phyloP scores from a whole-genome alignment of 2,113 vertebrate genomes.

The Guaruba guarouba region DNA sequence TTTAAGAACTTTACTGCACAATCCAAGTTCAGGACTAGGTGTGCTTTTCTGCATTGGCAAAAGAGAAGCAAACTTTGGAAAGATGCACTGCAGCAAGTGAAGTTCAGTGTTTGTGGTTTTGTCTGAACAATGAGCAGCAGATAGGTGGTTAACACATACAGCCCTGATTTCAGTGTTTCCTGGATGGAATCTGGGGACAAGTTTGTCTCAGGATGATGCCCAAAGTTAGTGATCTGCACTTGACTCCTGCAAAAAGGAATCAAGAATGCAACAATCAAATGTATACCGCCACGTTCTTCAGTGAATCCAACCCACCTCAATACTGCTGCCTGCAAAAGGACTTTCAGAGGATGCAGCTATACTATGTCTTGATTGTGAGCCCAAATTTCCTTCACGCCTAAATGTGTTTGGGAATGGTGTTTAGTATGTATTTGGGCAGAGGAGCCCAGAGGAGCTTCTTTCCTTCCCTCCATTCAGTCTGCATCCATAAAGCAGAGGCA shows the following conservation, averaged over 20 bases:
- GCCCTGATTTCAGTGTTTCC: neutral
- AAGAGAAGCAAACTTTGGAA: neutral
- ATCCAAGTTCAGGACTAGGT: neutral
- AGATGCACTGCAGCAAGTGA: neutral
- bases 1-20: neutral
- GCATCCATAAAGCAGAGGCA: neutral
- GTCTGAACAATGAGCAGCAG: neutral
- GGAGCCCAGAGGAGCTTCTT: neutral
- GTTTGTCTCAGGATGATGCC: neutral
- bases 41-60: neutral
- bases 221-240: neutral
- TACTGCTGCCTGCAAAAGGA: neutral
- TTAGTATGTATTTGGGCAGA: neutral
- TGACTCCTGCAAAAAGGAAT: neutral
- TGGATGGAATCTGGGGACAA: neutral
- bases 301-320: neutral
- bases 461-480: neutral
- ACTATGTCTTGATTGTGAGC: neutral
- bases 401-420: neutral
- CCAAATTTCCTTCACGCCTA: neutral
- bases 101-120: neutral
- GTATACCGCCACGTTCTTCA: neutral
- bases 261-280: neutral
- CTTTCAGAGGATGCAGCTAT: neutral
- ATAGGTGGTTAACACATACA: neutral